Evolutionary conservation across 2,888 invertebrate genomes (phyloP).

Genomic region (Leptura quadrifasciata): DNA sequence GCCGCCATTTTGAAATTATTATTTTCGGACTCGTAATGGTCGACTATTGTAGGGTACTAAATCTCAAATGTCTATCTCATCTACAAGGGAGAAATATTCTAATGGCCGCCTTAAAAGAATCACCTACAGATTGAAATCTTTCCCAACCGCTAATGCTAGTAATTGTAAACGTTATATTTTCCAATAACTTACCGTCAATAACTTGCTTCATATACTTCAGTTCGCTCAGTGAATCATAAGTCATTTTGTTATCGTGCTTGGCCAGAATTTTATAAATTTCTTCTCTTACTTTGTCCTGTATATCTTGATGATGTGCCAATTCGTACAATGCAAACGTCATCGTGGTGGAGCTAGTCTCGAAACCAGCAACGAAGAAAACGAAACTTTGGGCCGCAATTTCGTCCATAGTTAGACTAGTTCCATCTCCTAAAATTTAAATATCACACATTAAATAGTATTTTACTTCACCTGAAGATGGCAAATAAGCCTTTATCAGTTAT

Average conservation of each 20-base stretch:
- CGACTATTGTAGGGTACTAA: too few species aligned
- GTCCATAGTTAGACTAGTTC: conserved; percentile 45
- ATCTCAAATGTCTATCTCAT: too few species aligned
- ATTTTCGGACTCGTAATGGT: too few species aligned
- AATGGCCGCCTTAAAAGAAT: too few species aligned
- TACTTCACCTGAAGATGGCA: too few species aligned
- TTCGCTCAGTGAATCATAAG: conserved; percentile 59
- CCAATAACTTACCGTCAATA: conserved; percentile 55
- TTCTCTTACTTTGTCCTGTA: conserved; percentile 55
- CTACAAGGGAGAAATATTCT: too few species aligned
- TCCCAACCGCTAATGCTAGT: too few species aligned
- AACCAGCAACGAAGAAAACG: conserved; percentile 59
- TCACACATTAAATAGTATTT: too few species aligned
- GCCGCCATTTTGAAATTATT: too few species aligned
- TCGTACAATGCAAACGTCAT: conserved; percentile 59
- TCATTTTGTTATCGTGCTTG: conserved; percentile 53
- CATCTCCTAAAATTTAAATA: conserved; percentile 46
- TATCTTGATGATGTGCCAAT: conserved; percentile 51
- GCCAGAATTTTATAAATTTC: conserved; percentile 54
- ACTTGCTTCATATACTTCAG: conserved; percentile 58
- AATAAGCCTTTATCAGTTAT: too few species aligned
- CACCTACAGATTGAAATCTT: too few species aligned
- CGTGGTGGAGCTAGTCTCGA: conserved; percentile 60
- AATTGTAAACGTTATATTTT: conserved; percentile 52
- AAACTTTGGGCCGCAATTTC: conserved; percentile 58